Evolutionary conservation across 2,797 vertebrate genomes (phyloP).

Genomic region (Tangara arthus): DNA sequence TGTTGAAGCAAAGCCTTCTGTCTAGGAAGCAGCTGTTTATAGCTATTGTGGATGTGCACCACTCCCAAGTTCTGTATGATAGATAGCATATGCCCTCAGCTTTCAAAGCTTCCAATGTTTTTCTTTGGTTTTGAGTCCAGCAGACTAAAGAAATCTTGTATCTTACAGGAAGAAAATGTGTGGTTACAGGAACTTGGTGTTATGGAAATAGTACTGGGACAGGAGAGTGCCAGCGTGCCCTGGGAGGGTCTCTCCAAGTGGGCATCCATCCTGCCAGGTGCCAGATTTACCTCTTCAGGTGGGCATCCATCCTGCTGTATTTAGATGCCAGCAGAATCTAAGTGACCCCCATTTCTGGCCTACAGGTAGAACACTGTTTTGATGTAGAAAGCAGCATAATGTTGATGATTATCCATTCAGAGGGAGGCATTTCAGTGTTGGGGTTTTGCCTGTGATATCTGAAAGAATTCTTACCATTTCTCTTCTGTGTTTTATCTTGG

Average conservation of each 20-base stretch:
- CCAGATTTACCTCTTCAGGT: not conserved
- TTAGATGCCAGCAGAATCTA: not conserved
- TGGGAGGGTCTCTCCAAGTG: not conserved
- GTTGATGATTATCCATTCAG: not conserved
- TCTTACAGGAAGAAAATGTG: not conserved
- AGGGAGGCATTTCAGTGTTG: not conserved
- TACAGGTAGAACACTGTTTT: not conserved
- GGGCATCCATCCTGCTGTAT: not conserved
- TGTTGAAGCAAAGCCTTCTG: not conserved
- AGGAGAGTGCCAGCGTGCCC: not conserved
- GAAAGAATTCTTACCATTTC: not conserved
- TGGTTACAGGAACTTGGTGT: not conserved
- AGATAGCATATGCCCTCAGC: not conserved
- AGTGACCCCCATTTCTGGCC: not conserved
- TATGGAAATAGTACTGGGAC: not conserved
- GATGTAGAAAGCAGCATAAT: not conserved
- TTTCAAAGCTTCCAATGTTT: not conserved
- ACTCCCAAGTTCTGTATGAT: not conserved
- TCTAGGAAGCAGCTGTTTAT: constrained; percentile 22
- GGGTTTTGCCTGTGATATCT: not conserved
- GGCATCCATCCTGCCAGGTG: not conserved
- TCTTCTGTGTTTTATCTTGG: not conserved
- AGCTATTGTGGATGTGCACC: not conserved
- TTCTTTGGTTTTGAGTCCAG: not conserved
- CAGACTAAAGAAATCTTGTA: not conserved